These are phyloP conservation scores for Ochotona curzoniae DNA, from an alignment of 2,113 vertebrate genomes.

Conservation along the genomic window DNA sequence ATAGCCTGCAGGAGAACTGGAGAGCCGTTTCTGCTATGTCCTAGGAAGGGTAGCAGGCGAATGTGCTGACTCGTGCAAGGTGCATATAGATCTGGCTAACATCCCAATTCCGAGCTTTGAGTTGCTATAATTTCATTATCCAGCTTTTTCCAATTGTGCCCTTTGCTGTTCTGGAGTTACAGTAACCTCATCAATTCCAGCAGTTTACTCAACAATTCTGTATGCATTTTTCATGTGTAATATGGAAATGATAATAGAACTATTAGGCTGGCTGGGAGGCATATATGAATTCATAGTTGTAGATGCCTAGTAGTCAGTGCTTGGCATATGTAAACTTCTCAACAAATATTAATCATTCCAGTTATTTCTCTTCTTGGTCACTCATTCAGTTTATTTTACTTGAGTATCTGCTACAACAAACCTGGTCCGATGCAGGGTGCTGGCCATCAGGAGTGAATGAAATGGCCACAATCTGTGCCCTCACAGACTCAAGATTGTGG, in stretches of 20 bases:
- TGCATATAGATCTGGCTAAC: not conserved
- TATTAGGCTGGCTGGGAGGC: not conserved
- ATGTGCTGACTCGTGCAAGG: fast-evolving
- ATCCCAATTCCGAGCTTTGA: not conserved
- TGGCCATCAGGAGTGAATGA: not conserved
- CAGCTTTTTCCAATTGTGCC: not conserved
- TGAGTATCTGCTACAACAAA: not conserved
- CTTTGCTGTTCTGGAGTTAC: not conserved
- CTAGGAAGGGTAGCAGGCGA: not conserved
- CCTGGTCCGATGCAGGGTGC: not conserved
- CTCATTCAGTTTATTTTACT: not conserved
- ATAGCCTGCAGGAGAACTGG: not conserved
- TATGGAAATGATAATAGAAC: not conserved
- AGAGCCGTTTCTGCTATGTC: not conserved
- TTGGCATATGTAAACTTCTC: not conserved
- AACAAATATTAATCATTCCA: not conserved
- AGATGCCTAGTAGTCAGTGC: not conserved
- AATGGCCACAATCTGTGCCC: not conserved
- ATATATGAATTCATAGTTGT: constrained; percentile 3
- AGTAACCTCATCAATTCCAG: not conserved
- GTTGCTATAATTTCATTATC: not conserved
- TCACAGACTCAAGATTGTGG: not conserved
- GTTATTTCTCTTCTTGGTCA: not conserved
- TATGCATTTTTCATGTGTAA: not conserved
- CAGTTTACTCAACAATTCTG: not conserved